Evolutionary conservation across 2,113 vertebrate genomes (phyloP).

Genomic region (Sclerurus mexicanus): DNA sequence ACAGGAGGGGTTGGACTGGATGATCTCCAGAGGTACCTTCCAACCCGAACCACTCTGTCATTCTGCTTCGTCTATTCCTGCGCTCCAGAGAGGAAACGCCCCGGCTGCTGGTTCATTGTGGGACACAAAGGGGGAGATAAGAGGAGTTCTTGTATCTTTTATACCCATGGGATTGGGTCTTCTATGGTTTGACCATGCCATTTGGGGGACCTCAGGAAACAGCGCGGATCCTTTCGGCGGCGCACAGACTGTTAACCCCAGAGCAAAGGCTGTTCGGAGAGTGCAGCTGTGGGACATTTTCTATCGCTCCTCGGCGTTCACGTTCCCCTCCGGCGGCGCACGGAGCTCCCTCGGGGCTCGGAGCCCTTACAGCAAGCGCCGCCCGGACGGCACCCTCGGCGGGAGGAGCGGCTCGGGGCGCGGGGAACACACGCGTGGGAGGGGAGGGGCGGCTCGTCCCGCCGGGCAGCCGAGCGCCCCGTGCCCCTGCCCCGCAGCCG

Average conservation of each 20-base stretch:
- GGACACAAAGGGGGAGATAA: no score
- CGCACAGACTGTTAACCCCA: not conserved
- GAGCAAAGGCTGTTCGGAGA: accelerated
- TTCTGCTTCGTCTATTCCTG: accelerated
- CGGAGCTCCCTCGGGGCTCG: not conserved
- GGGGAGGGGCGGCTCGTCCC: not conserved
- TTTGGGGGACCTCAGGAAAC: not conserved
- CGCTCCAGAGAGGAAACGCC: not conserved
- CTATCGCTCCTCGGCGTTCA: accelerated
- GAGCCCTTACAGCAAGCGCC: not conserved
- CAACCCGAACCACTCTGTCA: not conserved
- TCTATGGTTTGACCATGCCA: accelerated
- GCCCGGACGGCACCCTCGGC: not conserved
- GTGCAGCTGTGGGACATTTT: accelerated
- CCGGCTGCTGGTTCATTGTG: accelerated
- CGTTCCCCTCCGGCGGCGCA: accelerated
- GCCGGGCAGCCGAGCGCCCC: not conserved
- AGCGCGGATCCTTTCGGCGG: accelerated
- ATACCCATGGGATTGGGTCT: accelerated
- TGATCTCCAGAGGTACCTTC: not conserved
- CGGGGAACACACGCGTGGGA: accelerated
- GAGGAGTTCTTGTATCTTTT: accelerated
- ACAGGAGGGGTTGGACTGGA: not conserved
- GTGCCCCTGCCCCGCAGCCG: not conserved
- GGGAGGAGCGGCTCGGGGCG: not conserved